phyloP scores from a whole-genome alignment of 2,113 vertebrate species.

The Takifugu flavidus region DNA sequence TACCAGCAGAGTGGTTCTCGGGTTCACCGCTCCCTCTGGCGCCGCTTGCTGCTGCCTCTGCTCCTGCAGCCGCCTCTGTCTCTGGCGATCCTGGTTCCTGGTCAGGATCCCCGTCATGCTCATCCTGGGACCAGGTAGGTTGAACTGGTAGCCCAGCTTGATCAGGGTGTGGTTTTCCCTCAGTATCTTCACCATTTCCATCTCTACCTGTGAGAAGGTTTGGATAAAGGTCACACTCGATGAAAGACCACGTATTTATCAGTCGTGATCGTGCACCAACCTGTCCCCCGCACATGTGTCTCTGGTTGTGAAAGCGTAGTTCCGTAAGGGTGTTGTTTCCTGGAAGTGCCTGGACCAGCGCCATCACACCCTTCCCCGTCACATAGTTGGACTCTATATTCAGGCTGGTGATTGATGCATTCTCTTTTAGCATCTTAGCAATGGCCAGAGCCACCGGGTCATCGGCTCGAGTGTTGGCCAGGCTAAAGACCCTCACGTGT shows the following conservation, averaged over 20 bases:
- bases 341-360: conserved; percentile 86
- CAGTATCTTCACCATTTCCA: conserved; percentile 93
- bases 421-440: conserved; percentile 86
- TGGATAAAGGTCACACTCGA: neutral
- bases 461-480: conserved; percentile 91
- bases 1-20: conserved; percentile 79
- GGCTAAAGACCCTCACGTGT: conserved; percentile 81
- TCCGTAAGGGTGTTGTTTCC: conserved; percentile 86
- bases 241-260: neutral
- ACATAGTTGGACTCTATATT: conserved; percentile 97
- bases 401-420: conserved; percentile 82
- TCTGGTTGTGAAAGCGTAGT: conserved; percentile 95
- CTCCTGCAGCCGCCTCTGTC: conserved; percentile 90
- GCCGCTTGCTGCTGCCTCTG: conserved; percentile 76
- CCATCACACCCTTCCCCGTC: conserved; percentile 90
- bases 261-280: conserved; percentile 21
- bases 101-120: conserved; percentile 95
- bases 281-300: conserved; percentile 93
- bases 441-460: conserved; percentile 85
- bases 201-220: conserved; percentile 79
- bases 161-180: conserved; percentile 89
- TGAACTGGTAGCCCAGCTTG: conserved; percentile 94
- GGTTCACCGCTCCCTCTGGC: conserved; percentile 58
- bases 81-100: conserved; percentile 92
- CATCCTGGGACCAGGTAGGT: conserved; percentile 93